These are phyloP conservation scores for Baryphthengus martii DNA, from an alignment of 2,113 vertebrate species.

Conservation along the genomic window DNA sequence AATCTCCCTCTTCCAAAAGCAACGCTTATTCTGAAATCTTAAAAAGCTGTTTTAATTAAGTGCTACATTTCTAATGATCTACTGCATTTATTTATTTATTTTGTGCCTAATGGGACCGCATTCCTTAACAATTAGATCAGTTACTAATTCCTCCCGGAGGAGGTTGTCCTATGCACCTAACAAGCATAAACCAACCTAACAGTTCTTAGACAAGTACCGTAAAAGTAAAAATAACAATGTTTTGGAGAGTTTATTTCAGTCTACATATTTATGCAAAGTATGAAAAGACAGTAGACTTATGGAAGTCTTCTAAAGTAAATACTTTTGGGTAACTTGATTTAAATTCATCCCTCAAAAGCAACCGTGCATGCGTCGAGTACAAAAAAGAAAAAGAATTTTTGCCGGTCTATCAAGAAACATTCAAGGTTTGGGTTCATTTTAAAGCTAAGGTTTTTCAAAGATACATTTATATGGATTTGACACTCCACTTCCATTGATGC, in stretches of 20 bases:
- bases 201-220: background rate
- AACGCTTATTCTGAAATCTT: background rate
- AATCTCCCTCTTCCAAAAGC: background rate
- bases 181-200: background rate
- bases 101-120: constrained; percentile 32
- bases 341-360: background rate
- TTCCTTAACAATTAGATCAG: constrained; percentile 59
- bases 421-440: background rate
- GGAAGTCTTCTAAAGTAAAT: constrained; percentile 5
- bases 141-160: background rate
- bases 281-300: background rate
- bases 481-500: background rate
- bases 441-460: background rate
- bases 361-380: background rate
- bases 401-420: background rate
- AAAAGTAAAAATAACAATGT: background rate
- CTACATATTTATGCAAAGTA: background rate
- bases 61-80: background rate
- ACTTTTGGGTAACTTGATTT: background rate
- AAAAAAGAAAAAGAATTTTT: constrained; percentile 14
- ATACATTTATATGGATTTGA: background rate
- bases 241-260: background rate
- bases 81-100: background rate
- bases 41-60: background rate
- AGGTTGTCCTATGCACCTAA: constrained; percentile 11